phyloP scores from a whole-genome alignment of 2,113 vertebrate species.

The Atlantisia rogersi region DNA sequence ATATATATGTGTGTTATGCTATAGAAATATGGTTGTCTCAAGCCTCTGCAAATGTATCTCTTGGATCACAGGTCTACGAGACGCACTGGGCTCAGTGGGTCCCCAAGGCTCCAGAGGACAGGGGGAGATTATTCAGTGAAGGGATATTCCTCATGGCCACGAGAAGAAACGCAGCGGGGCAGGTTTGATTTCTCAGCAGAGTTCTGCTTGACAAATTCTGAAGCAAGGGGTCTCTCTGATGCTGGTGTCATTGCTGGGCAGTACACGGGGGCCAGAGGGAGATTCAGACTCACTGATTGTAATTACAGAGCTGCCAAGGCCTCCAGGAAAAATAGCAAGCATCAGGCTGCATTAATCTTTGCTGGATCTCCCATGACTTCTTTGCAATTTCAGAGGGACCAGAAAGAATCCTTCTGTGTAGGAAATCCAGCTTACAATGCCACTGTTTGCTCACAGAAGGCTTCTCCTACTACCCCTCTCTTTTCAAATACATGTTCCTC shows the following conservation, averaged over 20 bases:
- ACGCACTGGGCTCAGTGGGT: neutral
- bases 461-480: neutral
- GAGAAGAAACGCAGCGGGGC: neutral
- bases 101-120: neutral
- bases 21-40: slow-evolving; percentile 29
- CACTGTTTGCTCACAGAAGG: neutral
- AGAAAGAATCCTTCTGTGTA: neutral
- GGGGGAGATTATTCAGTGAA: rapidly evolving
- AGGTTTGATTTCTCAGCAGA: slow-evolving; percentile 38
- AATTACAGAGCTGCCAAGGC: slow-evolving; percentile 48
- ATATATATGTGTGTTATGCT: slow-evolving; percentile 1
- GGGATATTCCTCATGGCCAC: neutral
- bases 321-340: slow-evolving; percentile 30
- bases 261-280: slow-evolving; percentile 20
- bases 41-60: slow-evolving; percentile 11
- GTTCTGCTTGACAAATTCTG: slow-evolving; percentile 48
- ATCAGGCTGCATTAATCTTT: slow-evolving; percentile 36
- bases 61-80: neutral
- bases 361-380: slow-evolving; percentile 16
- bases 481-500: neutral
- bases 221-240: slow-evolving; percentile 2
- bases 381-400: neutral
- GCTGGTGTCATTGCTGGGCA: slow-evolving; percentile 13
- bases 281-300: slow-evolving; percentile 10
- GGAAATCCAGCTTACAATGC: neutral